Base-by-base conservation (phyloP, 2,797 vertebrate species). In the Pogonophryne albipinna region DNA sequence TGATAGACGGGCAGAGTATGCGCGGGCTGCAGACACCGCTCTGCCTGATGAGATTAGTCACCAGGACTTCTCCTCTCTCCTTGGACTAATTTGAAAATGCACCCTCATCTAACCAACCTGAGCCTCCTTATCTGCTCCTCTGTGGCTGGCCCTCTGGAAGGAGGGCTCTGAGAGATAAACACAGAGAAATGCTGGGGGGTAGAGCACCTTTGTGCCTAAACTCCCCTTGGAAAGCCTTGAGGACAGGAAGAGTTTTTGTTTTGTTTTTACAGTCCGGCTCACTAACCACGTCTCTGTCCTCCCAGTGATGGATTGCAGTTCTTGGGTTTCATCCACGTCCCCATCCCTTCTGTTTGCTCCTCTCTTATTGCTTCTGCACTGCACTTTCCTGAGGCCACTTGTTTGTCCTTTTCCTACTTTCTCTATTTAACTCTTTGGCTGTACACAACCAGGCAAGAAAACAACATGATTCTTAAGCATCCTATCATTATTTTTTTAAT, bases 71-170 rank as follows among this genome's bases (percentile, higher is more conserved):
- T 92, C 89, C 89, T 91, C 84, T 87, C 87, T 90, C 83, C 87
- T 86, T 73, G 10, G 76, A 88, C 83, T 94, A 94, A 94, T 94
- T 91, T 90, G 86, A 89, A 94, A 94, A 94, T 93, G 90, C 92
- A 92, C 93, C 93, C 90, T 90, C 78, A 71, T 92, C 83, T 74
- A n/a, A 89, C 88, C 83, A 80, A 91, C 87, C 91, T 91, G 87
- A 80, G 62, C 74, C 79, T 78, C 50, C 92, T 92, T 93, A 94
- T 94, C 93, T 91, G 80, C 74, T 78, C 69, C 66, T 89, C 61
- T 64, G 72, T 64, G n/a, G 61, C 75, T 17, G 71, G 49, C 75
- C 53, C 68, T 73, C 64, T 70, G 76, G 74, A 71, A 51, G 50
- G 67, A 62, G 50, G 14, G n/a, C 34, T 19, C 34, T 8, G 34